A percentile compares a stretch with the other conserved stretches of the same genome.
These are phyloP conservation scores for Bathybates hornii DNA, from an alignment of 2,113 vertebrate species.

Conservation along the genomic window DNA sequence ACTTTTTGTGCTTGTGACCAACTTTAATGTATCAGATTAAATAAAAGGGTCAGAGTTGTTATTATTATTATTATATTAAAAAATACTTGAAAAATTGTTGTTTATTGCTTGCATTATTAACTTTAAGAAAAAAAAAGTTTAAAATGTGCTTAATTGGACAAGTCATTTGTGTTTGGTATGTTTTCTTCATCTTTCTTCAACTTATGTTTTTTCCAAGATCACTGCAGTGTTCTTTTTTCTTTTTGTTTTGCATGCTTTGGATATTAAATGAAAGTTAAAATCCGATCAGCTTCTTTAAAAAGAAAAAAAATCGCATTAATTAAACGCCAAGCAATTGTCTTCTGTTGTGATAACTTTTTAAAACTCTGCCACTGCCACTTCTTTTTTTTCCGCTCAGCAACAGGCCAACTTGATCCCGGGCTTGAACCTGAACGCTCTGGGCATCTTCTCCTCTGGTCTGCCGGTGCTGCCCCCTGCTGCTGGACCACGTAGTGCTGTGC, in stretches of 20 bases:
- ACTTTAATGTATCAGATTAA: not conserved
- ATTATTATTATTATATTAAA: not conserved
- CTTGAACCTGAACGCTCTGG: slow-evolving; percentile 88
- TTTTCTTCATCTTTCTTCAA: not conserved
- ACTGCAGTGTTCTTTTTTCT: not conserved
- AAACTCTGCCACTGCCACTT: not conserved
- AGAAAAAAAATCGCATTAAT: not conserved
- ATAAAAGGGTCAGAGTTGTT: not conserved
- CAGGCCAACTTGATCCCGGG: slow-evolving; percentile 93
- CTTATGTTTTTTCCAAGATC: not conserved
- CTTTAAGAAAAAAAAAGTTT: not conserved
- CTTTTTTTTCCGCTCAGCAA: slow-evolving; percentile 69
- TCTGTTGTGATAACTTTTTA: not conserved
- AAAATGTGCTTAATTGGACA: not conserved
- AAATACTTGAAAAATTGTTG: not conserved
- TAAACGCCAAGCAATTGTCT: not conserved
- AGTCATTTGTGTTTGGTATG: not conserved
- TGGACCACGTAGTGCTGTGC: slow-evolving; percentile 74
- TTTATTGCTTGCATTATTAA: not conserved
- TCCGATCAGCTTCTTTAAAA: not conserved
- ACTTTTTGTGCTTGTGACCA: not conserved
- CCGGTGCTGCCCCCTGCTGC: slow-evolving; percentile 79
- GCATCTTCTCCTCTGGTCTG: slow-evolving; percentile 90
- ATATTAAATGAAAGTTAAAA: not conserved
- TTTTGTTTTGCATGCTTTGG: not conserved